Percentiles rank a stretch among this genome's conserved stretches.
These are phyloP conservation scores for Pycnonotus jocosus DNA, from an alignment of 2,113 vertebrate species.

Conservation along the genomic window DNA sequence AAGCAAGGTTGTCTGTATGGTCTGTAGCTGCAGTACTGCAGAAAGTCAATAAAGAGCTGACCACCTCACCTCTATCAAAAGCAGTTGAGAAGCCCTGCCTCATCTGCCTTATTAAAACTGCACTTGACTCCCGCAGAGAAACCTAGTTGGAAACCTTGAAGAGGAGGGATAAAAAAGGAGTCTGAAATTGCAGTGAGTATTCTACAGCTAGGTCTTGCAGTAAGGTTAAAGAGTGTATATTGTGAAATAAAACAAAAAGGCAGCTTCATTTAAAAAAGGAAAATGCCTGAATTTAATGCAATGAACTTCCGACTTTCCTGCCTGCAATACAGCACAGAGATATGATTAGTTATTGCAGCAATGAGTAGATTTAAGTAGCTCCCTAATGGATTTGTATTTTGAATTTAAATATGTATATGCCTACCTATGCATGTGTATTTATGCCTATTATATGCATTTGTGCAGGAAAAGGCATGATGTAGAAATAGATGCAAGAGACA, in stretches of 20 bases:
- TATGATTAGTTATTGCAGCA: constrained; percentile 20
- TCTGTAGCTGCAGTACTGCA: constrained; percentile 47
- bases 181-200: constrained; percentile 53
- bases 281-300: constrained; percentile 6
- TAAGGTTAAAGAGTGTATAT: constrained; percentile 14
- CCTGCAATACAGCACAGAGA: neutral
- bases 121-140: constrained; percentile 26
- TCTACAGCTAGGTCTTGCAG: neutral
- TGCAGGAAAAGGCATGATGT: neutral
- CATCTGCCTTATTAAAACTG: constrained; percentile 53
- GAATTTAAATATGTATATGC: neutral
- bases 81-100: constrained; percentile 40
- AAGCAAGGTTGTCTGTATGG: constrained; percentile 2
- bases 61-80: constrained; percentile 52
- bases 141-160: constrained; percentile 10
- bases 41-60: constrained; percentile 61
- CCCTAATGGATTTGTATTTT: constrained; percentile 24
- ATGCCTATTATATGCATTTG: neutral
- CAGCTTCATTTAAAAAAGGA: neutral
- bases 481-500: constrained; percentile 1
- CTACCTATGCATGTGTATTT: neutral
- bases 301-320: constrained; percentile 26
- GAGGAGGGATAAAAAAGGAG: constrained; percentile 21
- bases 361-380: neutral
- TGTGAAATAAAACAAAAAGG: constrained; percentile 9